These are phyloP conservation scores for Aldabrachelys gigantea DNA, from an alignment of 2,113 vertebrate genomes.

Conservation along the genomic window DNA sequence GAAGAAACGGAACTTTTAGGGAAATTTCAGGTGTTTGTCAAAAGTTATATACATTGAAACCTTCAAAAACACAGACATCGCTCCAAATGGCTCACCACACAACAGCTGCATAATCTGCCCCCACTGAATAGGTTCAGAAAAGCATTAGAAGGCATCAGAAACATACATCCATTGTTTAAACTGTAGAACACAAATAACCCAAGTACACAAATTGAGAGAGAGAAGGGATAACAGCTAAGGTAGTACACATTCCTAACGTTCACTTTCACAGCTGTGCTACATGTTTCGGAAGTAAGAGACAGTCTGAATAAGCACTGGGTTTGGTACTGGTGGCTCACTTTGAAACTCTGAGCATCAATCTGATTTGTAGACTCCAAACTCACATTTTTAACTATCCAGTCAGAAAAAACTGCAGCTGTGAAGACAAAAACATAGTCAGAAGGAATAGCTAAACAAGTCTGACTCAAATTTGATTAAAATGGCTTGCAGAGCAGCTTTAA, in stretches of 20 bases:
- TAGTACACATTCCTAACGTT: slow-evolving; percentile 92
- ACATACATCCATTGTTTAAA: slow-evolving; percentile 91
- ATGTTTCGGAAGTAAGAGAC: slow-evolving; percentile 88
- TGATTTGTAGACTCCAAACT: slow-evolving; percentile 84
- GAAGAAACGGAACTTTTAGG: slow-evolving; percentile 81
- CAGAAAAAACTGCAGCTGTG: slow-evolving; percentile 84
- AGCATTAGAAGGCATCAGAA: slow-evolving; percentile 86
- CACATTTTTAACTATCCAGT: slow-evolving; percentile 75
- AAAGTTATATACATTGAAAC: slow-evolving; percentile 91
- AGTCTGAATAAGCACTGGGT: slow-evolving; percentile 83
- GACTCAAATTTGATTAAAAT: not conserved
- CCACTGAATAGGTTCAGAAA: slow-evolving; percentile 78
- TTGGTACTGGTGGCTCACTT: slow-evolving; percentile 83
- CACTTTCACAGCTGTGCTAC: slow-evolving; percentile 98
- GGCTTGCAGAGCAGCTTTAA: not conserved
- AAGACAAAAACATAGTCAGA: slow-evolving; percentile 65
- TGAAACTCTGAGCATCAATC: slow-evolving; percentile 82
- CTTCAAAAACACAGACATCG: slow-evolving; percentile 90
- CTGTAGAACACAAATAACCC: slow-evolving; percentile 87
- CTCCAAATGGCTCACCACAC: slow-evolving; percentile 84
- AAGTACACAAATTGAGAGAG: slow-evolving; percentile 85
- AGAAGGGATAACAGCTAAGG: slow-evolving; percentile 91
- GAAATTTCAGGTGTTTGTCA: slow-evolving; percentile 80
- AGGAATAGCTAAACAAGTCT: not conserved
- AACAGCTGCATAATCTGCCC: slow-evolving; percentile 80